phyloP scores from a whole-genome alignment of 2,113 vertebrate genomes.

The Columbina picui region DNA sequence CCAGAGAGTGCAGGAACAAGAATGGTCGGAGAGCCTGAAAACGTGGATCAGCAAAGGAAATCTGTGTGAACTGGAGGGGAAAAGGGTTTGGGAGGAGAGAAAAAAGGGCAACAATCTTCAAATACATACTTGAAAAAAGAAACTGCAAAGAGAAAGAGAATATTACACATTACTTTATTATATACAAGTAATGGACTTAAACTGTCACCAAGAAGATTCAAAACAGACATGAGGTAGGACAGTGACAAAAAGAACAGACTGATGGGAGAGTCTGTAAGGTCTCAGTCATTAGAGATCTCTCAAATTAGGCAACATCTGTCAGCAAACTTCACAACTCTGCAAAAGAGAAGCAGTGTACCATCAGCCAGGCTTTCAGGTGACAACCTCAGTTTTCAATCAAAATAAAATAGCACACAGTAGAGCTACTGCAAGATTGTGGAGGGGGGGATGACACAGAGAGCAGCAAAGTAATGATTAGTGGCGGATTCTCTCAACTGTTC shows the following conservation, averaged over 20 bases:
- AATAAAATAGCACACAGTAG: background rate
- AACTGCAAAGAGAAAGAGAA: background rate
- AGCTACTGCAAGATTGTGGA: background rate
- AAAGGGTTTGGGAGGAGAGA: background rate
- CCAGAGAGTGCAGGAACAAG: background rate
- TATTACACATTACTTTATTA: background rate
- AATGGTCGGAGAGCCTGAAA: background rate
- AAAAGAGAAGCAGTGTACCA: background rate
- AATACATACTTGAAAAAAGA: background rate
- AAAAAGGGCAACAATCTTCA: background rate
- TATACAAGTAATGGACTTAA: background rate
- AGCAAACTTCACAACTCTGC: background rate
- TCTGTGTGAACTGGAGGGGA: background rate
- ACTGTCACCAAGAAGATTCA: background rate
- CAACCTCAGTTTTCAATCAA: background rate
- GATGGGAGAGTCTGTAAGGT: background rate
- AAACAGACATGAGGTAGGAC: background rate
- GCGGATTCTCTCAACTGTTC: background rate
- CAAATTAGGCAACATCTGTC: background rate
- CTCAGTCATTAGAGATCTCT: background rate
- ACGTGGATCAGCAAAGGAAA: background rate
- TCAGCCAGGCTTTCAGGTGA: background rate
- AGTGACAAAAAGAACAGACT: background rate
- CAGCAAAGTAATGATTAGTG: background rate
- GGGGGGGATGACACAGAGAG: background rate